A percentile compares a stretch with the other conserved stretches of the same genome.
Conservation (phyloP, 2,113 vertebrate genomes). For the Nibea coibor region DNA sequence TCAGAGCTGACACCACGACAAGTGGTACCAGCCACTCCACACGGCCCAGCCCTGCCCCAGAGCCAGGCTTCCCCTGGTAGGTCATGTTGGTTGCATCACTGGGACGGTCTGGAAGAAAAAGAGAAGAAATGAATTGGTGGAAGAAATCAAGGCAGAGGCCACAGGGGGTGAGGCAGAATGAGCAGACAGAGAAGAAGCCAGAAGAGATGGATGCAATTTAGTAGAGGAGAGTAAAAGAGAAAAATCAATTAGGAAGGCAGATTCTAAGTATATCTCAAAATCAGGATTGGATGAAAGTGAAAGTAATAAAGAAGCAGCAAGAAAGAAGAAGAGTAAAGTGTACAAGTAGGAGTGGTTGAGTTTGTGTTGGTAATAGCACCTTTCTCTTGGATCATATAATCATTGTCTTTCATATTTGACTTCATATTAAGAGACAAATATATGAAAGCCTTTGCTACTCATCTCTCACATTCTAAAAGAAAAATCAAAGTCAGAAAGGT, state of each 20-base stretch:
- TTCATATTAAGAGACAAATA: neutral
- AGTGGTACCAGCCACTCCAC: slow-evolving; percentile 94
- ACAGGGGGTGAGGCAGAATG: neutral
- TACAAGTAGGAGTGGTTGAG: neutral
- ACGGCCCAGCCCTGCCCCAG: slow-evolving; percentile 79
- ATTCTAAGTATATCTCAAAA: neutral
- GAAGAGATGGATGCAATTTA: neutral
- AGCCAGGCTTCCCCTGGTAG: slow-evolving; percentile 61
- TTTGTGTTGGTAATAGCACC: neutral
- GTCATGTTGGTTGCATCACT: slow-evolving; percentile 86
- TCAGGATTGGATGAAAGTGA: neutral
- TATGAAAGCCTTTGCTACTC: neutral
- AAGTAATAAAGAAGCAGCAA: neutral
- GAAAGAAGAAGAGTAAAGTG: neutral
- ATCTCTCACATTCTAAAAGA: neutral
- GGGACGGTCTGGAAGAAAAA: slow-evolving; percentile 43
- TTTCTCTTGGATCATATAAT: neutral
- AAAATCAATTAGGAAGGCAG: neutral
- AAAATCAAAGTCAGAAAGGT: neutral
- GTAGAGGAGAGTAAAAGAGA: neutral
- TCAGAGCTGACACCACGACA: slow-evolving; percentile 92
- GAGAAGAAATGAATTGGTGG: neutral
- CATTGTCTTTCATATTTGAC: neutral
- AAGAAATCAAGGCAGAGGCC: neutral
- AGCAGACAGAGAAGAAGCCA: neutral